Base-by-base conservation (phyloP, 2,797 vertebrate species). In the Anguilla anguilla region DNA sequence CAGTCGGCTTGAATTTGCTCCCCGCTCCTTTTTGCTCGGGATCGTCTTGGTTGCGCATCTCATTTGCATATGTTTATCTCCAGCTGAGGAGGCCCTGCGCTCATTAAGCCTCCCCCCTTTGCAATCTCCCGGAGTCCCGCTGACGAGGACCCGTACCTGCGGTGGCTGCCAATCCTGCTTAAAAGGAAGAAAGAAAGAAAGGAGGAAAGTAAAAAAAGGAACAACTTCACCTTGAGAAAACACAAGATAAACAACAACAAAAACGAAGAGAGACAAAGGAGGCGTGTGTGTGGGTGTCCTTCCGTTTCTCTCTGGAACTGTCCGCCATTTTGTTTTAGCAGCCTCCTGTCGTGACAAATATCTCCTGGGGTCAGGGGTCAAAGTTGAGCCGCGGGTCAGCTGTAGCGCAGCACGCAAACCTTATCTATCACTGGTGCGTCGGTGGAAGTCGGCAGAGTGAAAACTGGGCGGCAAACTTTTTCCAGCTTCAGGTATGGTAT, bases 331-430 rank as follows among this genome's bases (percentile, higher is more conserved):
- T 98, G 97, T 98, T 97, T 98, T 98, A 99, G 97, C 97, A 97
- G 97, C 96, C 97, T 97, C 97, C 97, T 98, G 97, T 98, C 97
- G 96, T 98, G 98, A 99, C 97, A 97, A 97, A 99, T 98, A 97
- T 96, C 95, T 96, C 95, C 89, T 84, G 92, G 96, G 97, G 97
- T 98, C 97, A 97, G 92, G 95, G 97, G 97, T 97, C 97, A 99
- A 97, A 99, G 98, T 99, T 99, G 98, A 99, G 96, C 94, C 94
- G 93, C 96, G 97, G 98, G 98, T 99, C 98, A 99, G 97, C 95
- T 96, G 97, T 97, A 97, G 97, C 97, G 97, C 96, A 98, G 98
- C 97, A 97, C 97, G 96, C 96, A 95, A 96, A 96, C 94, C 94
- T 95, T 96, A 96, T 96, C 88, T 94, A 96, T 97, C 97, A 97